phyloP scores from a whole-genome alignment of 2,113 vertebrate genomes.

The Corythornis madagascariensis region DNA sequence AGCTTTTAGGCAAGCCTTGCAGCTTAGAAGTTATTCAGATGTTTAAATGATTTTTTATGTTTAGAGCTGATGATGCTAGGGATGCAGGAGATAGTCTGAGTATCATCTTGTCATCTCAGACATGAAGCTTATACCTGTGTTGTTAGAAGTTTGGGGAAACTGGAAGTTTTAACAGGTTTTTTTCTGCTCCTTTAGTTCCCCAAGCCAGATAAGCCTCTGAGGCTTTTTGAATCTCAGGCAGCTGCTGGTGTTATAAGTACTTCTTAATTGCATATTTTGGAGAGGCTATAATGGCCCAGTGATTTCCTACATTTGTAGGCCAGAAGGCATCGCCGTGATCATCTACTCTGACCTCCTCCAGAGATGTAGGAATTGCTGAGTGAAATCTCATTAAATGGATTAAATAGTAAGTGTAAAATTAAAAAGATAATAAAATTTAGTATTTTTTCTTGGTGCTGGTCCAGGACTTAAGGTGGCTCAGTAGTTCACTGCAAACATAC shows the following conservation, averaged over 20 bases:
- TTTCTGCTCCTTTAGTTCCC: neutral
- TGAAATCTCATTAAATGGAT: slow-evolving; percentile 60
- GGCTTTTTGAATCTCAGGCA: slow-evolving; percentile 27
- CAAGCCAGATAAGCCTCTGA: slow-evolving; percentile 29
- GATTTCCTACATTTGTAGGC: slow-evolving; percentile 54
- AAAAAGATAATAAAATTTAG: slow-evolving; percentile 21
- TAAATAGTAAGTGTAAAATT: slow-evolving; percentile 52
- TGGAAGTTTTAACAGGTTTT: neutral
- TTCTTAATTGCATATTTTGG: slow-evolving; percentile 60
- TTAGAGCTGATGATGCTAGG: too few species aligned
- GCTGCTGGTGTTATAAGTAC: slow-evolving; percentile 42
- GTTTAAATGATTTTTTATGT: neutral
- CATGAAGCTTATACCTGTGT: neutral
- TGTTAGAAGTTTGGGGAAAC: neutral
- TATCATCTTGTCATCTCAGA: neutral
- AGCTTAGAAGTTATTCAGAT: neutral
- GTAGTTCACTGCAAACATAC: neutral
- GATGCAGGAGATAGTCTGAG: neutral
- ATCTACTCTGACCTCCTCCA: slow-evolving; percentile 40
- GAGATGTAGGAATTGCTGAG: slow-evolving; percentile 20
- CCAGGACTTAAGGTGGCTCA: slow-evolving; percentile 32
- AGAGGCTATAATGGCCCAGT: slow-evolving; percentile 42
- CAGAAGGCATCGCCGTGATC: slow-evolving; percentile 45
- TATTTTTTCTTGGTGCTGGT: slow-evolving; percentile 20
- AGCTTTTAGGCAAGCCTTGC: neutral